Base-by-base conservation (phyloP, 2,888 invertebrate species). In the Coecobrya sp. region DNA sequence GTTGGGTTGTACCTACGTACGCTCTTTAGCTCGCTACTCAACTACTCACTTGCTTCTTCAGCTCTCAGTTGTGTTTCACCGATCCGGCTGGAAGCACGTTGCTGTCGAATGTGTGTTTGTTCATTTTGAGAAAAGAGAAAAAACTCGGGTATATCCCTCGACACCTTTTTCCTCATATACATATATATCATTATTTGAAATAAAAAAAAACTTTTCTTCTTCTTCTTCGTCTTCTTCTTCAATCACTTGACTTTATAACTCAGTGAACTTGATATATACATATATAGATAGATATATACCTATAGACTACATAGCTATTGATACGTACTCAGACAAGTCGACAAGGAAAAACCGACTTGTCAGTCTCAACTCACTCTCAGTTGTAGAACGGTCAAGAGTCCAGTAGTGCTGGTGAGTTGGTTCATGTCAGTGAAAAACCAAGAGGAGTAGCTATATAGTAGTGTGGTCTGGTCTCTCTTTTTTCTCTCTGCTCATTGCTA, bases 11-110 rank as follows among this genome's bases (percentile, higher is more conserved):
- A 36, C 36, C n/a, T 70, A 30, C 27, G 65, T 70, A 76, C 45
- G 45, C 84, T 65, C 13, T 70, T 36, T 36, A 11, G 45, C 25
- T 45, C 11, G 42, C 86, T 86, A 76, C 62, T 73, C 42, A 65
- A 62, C 59, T 79, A 49, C 88, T 92, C 88, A 30, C 79, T 73
- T 82, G 52, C 52, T 88, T 52, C 76, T 91, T 90, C 76, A 84
- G 85, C 93, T 91, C 88, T 93, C 93, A 94, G 93, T 93, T 93
- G 91, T 91, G 93, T 89, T 93, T 93, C 93, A 93, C 93, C 93
- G 88, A 93, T 93, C 94, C 93, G 89, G 89, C 89, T 91, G 93
- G 92, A 92, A 93, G 94, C 93, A 93, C 91, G 93, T 93, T 91
- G 90, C 88, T 93, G 92, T 90, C 81, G 73, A 79, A 79, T 89